phyloP scores from a whole-genome alignment of 2,113 vertebrate species.

The Otocyon megalotis region DNA sequence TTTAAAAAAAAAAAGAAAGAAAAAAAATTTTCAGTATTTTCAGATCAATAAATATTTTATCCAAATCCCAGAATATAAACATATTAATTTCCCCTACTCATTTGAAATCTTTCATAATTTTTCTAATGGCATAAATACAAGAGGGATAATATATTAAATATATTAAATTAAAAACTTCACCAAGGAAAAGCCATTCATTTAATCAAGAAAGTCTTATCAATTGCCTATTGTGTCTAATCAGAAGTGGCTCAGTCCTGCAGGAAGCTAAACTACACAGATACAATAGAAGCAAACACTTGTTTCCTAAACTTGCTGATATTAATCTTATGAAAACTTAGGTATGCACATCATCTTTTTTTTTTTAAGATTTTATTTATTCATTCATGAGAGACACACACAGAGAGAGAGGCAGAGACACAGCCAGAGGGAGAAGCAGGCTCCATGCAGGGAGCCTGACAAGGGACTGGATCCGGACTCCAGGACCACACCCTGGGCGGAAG shows the following conservation, averaged over 20 bases:
- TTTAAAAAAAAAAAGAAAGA: too few relatives aligned
- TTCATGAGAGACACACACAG: too few relatives aligned
- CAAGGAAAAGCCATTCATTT: conserved; percentile 28
- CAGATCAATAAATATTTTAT: neutral
- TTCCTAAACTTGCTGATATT: conserved; percentile 29
- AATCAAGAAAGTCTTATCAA: conserved; percentile 42
- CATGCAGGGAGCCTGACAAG: too few relatives aligned
- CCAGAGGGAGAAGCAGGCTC: too few relatives aligned
- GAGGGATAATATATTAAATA: neutral
- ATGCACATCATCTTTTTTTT: neutral
- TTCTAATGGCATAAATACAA: neutral
- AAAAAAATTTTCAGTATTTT: neutral
- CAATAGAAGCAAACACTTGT: neutral
- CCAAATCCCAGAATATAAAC: neutral
- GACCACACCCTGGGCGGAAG: too few relatives aligned
- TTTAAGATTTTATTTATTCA: too few relatives aligned
- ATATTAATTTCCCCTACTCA: neutral
- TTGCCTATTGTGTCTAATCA: neutral
- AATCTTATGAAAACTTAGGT: conserved; percentile 36
- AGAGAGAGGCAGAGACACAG: too few relatives aligned
- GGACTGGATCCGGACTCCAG: too few relatives aligned
- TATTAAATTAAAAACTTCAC: neutral
- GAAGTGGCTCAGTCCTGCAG: neutral
- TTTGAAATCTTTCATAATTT: neutral
- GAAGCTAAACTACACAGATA: neutral